Evolutionary conservation across 2,888 invertebrate species (phyloP), one percentile per base, ranked within the genome.

Genomic region (Heliconius erato): DNA sequence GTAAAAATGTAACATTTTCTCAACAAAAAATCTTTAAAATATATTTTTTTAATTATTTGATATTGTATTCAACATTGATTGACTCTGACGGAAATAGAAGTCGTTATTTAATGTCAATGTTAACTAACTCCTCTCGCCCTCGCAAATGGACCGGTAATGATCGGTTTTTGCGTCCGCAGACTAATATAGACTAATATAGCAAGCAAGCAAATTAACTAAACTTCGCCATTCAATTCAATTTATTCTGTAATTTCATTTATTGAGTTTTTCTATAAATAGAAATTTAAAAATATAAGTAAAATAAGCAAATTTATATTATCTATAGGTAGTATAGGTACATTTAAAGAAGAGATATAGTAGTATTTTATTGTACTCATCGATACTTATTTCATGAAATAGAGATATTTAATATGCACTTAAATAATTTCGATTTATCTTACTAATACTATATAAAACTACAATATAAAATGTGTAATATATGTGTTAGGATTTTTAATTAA

Each of bases 51-150:
- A 74, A 26, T 74, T 79, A 85, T 76, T 86, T 79, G 77, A 79
- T 74, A 84, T 78, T 78, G 81, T 85, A 83, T 87, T 87, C 85
- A 85, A 86, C 83, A 85, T 84, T 84, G 88, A 89, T 88, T 87
- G 84, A 84, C 87, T 94, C 88, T 87, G 84, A 84, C 87, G 94
- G 94, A 94, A 94, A 94, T 94, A 91, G 87, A 89, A 92, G 92
- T 94, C 94, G 94, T 95, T 94, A 95, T 94, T 94, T 94, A 93
- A 91, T 91, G 94, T 94, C 94, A 94, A 92, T 92, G 91, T 92
- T 92, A 92, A 94, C 94, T 89, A 90, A 91, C 92, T 94, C 32
- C 23, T 74, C 54, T 94, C 94, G 90, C 89, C 89, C 88, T 88
- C 81, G 89, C 91, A 93, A 94, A 94, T 93, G 92, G 94, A 87